These are phyloP conservation scores for Vulpes ferrilata DNA, from an alignment of 2,113 vertebrate genomes.

Conservation along the genomic window DNA sequence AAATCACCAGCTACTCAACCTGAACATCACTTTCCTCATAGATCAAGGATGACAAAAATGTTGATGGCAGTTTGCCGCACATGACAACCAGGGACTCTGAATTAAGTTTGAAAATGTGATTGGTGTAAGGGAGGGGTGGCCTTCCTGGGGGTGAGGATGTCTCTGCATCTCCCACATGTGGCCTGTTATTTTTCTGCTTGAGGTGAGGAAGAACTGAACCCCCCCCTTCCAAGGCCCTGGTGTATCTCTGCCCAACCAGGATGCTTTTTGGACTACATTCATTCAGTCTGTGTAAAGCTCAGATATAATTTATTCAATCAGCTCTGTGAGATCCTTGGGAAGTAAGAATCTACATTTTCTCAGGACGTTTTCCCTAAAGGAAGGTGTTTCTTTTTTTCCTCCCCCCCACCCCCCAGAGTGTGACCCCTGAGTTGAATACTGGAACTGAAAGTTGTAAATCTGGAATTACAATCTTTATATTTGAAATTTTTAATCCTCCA, in stretches of 20 bases:
- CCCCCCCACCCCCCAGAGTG: background rate
- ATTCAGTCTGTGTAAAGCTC: background rate
- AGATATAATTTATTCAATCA: background rate
- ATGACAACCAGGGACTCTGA: background rate
- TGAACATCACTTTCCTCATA: background rate
- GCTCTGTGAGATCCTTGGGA: background rate
- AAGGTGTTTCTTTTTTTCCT: background rate
- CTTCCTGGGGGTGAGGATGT: background rate
- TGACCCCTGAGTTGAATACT: background rate
- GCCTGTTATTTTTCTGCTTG: background rate
- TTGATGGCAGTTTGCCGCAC: background rate
- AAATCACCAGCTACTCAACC: background rate
- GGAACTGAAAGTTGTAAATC: background rate
- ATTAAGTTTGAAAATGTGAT: background rate
- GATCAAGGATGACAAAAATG: background rate
- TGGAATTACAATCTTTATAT: background rate
- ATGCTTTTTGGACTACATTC: background rate
- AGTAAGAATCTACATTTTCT: background rate
- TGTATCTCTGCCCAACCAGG: background rate
- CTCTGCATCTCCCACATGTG: too few relatives aligned
- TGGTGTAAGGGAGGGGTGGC: fast-evolving
- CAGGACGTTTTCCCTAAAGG: background rate
- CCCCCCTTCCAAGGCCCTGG: background rate
- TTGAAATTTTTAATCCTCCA: background rate
- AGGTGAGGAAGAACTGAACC: background rate